Evolutionary conservation across 2,113 vertebrate genomes (phyloP), one percentile per base, ranked within the genome.

Genomic region (pig (Sus scrofa)): DNA sequence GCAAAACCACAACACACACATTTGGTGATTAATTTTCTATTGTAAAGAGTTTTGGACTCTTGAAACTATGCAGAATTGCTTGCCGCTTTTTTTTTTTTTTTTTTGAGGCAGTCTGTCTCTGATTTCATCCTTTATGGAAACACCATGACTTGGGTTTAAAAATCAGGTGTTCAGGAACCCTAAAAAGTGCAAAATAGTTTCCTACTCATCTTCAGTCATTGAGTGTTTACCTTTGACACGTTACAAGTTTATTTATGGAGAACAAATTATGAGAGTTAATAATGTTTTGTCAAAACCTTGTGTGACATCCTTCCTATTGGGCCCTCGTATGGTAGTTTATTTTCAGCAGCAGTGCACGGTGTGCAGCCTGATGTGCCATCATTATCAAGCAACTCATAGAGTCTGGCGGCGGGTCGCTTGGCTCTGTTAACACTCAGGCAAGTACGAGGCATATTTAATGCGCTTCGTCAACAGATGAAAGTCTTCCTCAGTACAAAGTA

Each of bases 291-390:
- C 84, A 75, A 39, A 93, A 9, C 67, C 65, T 70, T 75, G 63
- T 63, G 18, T 95, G 95, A 70, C 58, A 62, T 11, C 74, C n/a
- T 63, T 60, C 74, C 92, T 87, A 96, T 96, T 75, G 79, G 74
- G 84, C 71, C 19, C 3, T 52, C 26, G 22, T 22, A 0, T 12
- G 74, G 63, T n/a, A 90, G 89, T 87, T 92, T 56, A 85, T 95
- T 95, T 96, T 96, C 92, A 62, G 92, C 63, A 24, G 1, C 8
- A 11, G 58, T 37, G 44, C 30, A 1, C 16, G 20, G 52, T 50
- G 44, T 75, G 1, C 32, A 92, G 79, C 63, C 8, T 0, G 30
- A 37, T 27, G 39, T 56, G 58, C 83, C 26, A 9, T 93, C 90
- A 92, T 83, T 34, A 79, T 26, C 73, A 68, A 94, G 27, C 87